phyloP scores from a whole-genome alignment of 2,797 vertebrate genomes.

The Lithobates pipiens region DNA sequence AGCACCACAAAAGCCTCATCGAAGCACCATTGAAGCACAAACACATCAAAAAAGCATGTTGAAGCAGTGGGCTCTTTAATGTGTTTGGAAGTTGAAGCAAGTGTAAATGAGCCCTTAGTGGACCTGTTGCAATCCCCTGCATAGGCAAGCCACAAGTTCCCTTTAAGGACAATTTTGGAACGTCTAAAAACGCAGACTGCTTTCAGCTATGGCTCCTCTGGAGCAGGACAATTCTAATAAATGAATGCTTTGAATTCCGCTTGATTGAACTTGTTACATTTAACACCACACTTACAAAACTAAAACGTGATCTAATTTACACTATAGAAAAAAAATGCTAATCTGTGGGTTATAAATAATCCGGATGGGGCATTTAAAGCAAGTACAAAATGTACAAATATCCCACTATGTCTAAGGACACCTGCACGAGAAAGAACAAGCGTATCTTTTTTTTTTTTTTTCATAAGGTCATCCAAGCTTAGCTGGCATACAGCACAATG shows the following conservation, averaged over 20 bases:
- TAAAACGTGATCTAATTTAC: not conserved
- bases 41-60: too few species aligned
- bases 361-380: conserved; percentile 66
- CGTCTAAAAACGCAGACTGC: too few species aligned
- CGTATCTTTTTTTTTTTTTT: conserved; percentile 63
- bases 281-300: not conserved
- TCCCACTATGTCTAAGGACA: conserved; percentile 65
- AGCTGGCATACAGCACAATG: conserved; percentile 72
- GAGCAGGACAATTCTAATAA: too few species aligned
- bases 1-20: too few species aligned
- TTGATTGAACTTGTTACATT: not conserved
- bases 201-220: too few species aligned
- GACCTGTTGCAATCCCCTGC: too few species aligned
- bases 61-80: too few species aligned
- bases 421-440: conserved; percentile 8
- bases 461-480: conserved; percentile 77
- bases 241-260: not conserved
- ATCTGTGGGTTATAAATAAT: conserved; percentile 67
- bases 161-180: too few species aligned
- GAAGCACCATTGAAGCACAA: too few species aligned
- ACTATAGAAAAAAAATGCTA: not conserved
- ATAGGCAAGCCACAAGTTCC: too few species aligned
- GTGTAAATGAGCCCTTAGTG: too few species aligned
- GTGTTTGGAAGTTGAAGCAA: too few species aligned
- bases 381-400: conserved; percentile 60